These are phyloP conservation scores for Nephrotoma flavescens DNA, from an alignment of 2,888 invertebrate species.

Conservation along the genomic window DNA sequence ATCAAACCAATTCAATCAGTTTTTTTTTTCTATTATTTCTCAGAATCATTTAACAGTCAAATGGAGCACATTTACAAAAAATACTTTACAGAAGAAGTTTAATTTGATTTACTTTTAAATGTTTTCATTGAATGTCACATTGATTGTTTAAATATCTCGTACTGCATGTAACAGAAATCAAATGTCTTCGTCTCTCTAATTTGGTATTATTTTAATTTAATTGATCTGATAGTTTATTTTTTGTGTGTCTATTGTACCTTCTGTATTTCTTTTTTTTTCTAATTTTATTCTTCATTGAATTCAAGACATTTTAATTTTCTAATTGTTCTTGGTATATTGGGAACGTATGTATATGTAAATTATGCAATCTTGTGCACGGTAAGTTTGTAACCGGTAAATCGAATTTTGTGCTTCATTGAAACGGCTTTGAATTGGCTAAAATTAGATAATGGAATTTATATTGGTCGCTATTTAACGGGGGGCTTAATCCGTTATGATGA, in stretches of 20 bases:
- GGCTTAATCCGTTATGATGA: too few relatives aligned
- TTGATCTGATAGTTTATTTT: not conserved
- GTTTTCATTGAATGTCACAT: not conserved
- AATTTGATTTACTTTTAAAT: not conserved
- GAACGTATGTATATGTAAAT: not conserved
- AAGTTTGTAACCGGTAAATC: not conserved
- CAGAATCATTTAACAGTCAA: not conserved
- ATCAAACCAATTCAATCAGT: not conserved
- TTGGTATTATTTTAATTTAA: not conserved
- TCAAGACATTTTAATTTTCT: not conserved
- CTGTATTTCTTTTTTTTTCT: not conserved
- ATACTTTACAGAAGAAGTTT: not conserved
- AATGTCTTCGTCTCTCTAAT: not conserved
- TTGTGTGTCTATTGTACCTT: not conserved
- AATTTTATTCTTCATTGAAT: not conserved
- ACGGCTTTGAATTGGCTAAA: not conserved
- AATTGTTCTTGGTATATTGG: not conserved
- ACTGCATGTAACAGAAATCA: not conserved
- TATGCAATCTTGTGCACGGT: not conserved
- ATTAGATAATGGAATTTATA: too few relatives aligned
- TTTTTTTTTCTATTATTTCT: not conserved
- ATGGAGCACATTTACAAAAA: not conserved
- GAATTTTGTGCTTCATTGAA: not conserved
- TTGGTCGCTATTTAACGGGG: too few relatives aligned
- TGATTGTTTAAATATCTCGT: not conserved